A percentile compares a stretch with the other conserved stretches of the same genome.
phyloP scores from a whole-genome alignment of 2,888 invertebrate species.

The Chromoteleia sp. region DNA sequence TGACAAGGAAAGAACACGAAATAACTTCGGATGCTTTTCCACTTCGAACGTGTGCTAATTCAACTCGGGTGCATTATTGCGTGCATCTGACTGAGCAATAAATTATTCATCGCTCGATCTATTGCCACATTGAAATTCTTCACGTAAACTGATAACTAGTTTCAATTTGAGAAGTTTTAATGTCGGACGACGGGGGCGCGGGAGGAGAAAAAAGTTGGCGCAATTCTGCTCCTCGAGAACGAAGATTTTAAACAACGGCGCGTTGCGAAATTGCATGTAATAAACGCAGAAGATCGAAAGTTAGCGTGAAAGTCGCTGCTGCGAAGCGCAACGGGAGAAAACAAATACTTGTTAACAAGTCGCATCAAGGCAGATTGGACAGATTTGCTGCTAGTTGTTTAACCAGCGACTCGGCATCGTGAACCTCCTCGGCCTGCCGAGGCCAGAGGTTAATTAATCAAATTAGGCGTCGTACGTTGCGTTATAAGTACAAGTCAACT shows the following conservation, averaged over 20 bases:
- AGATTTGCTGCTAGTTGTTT: constrained; percentile 83
- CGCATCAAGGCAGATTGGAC: constrained; percentile 83
- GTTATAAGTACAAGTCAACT: constrained; percentile 80
- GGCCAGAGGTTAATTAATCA: constrained; percentile 83
- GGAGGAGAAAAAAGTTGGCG: constrained; percentile 13
- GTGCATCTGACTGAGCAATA: too few species aligned
- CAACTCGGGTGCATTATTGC: too few species aligned
- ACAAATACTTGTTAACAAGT: constrained; percentile 83
- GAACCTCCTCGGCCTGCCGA: constrained; percentile 75
- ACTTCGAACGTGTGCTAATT: neutral
- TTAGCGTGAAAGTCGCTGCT: constrained; percentile 61
- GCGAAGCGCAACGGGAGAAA: constrained; percentile 77
- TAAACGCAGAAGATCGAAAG: constrained; percentile 61
- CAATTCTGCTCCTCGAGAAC: constrained; percentile 9
- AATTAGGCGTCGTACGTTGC: constrained; percentile 82
- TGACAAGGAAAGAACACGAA: constrained; percentile 25
- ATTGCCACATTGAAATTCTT: too few species aligned
- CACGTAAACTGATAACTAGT: constrained; percentile 41
- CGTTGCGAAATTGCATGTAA: constrained; percentile 37
- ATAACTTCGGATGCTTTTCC: too few species aligned
- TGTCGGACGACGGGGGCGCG: neutral
- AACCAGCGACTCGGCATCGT: constrained; percentile 73
- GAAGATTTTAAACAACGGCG: constrained; percentile 29
- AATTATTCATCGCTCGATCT: too few species aligned
- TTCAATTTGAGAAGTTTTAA: constrained; percentile 42